phyloP scores from a whole-genome alignment of 2,797 vertebrate genomes.

The Myripristis jacobus region DNA sequence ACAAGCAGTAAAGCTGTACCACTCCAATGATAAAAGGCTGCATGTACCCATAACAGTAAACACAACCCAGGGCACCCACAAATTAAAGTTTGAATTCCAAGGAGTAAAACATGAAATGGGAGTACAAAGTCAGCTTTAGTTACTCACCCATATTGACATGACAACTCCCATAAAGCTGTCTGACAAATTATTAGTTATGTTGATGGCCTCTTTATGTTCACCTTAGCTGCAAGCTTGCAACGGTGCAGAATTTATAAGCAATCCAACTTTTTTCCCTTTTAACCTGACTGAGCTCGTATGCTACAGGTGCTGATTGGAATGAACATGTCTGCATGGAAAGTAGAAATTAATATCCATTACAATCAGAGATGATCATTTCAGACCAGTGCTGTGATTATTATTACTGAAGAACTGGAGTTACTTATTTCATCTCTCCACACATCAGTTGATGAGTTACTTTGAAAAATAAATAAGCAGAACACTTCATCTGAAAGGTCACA shows the following conservation, averaged over 20 bases:
- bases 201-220: conserved; percentile 11
- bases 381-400: conserved; percentile 30
- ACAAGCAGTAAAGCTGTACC: conserved; percentile 57
- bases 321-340: conserved; percentile 23
- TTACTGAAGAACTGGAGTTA: conserved; percentile 22
- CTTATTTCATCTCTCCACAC: conserved; percentile 40
- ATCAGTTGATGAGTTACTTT: too few species aligned
- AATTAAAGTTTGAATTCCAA: conserved; percentile 39
- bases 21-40: conserved; percentile 60
- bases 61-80: conserved; percentile 25
- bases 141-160: conserved; percentile 12
- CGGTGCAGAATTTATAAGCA: conserved; percentile 10
- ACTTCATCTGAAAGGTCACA: conserved; percentile 75
- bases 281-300: conserved; percentile 4
- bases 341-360: conserved; percentile 46
- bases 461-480: conserved; percentile 52
- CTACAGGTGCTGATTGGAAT: conserved; percentile 24
- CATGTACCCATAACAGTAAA: conserved; percentile 38
- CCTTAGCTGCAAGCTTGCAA: conserved; percentile 24
- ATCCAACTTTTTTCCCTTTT: conserved; percentile 7
- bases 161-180: conserved; percentile 35
- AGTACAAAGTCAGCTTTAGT: conserved; percentile 2
- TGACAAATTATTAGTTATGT: conserved; percentile 36
- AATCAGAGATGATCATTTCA: conserved; percentile 35
- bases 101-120: conserved; percentile 25